Evolutionary conservation across 2,113 vertebrate genomes (phyloP).

Genomic region (Abramis brama): DNA sequence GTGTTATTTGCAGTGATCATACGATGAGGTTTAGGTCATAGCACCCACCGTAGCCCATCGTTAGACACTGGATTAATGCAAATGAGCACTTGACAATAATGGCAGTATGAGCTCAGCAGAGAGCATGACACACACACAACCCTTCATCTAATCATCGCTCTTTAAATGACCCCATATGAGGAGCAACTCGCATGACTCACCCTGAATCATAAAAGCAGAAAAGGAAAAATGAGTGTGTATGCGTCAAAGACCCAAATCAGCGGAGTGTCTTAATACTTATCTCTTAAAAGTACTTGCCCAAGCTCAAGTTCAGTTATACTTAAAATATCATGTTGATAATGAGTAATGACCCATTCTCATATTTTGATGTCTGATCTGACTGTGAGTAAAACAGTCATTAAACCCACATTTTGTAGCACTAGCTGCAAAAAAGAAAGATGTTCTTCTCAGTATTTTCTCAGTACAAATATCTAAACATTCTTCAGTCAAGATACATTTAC

Average conservation of each 20-base stretch:
- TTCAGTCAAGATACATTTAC: no score
- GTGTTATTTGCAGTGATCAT: not conserved
- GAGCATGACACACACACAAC: not conserved
- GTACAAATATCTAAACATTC: no score
- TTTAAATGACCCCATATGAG: not conserved
- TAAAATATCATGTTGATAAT: not conserved
- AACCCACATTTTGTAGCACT: not conserved
- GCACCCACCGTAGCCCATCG: not conserved
- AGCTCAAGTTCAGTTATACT: not conserved
- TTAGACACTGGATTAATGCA: not conserved
- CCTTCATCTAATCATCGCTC: conserved; percentile 12
- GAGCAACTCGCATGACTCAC: not conserved
- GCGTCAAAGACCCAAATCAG: not conserved
- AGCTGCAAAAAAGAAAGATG: no score
- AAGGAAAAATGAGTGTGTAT: not conserved
- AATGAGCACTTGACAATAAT: not conserved
- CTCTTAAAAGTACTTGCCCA: not conserved
- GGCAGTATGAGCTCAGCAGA: not conserved
- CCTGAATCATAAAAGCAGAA: not conserved
- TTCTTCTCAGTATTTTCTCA: no score
- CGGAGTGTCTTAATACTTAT: not conserved
- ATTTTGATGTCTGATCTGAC: conserved; percentile 16
- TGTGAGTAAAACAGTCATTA: not conserved
- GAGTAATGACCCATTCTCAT: not conserved
- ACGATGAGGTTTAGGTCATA: not conserved